phyloP scores from a whole-genome alignment of 2,888 invertebrate species.

The Brachynemurus nebulosus region DNA sequence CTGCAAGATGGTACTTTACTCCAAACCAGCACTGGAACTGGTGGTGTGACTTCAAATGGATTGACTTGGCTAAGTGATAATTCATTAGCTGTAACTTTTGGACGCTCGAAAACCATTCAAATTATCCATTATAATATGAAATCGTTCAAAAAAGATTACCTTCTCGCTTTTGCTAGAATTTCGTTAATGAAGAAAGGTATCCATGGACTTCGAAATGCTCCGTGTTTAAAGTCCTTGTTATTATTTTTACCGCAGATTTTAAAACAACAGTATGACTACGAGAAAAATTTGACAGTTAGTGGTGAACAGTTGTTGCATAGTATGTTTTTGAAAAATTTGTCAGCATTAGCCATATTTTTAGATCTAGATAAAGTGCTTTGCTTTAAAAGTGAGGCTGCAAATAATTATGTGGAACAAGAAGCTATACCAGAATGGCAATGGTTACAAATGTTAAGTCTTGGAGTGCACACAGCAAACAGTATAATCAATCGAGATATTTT shows the following conservation, averaged over 20 bases:
- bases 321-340: constrained; percentile 40
- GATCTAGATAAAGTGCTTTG: constrained; percentile 39
- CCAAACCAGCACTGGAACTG: constrained; percentile 37
- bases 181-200: constrained; percentile 37
- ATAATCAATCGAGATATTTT: constrained; percentile 35
- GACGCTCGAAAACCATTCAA: constrained; percentile 37
- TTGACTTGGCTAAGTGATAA: constrained; percentile 37
- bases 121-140: constrained; percentile 33
- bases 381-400: constrained; percentile 33
- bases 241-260: constrained; percentile 36
- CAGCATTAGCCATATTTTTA: constrained; percentile 38
- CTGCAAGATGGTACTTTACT: constrained; percentile 41
- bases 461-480: constrained; percentile 39
- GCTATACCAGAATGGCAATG: constrained; percentile 38
- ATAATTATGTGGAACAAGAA: constrained; percentile 28
- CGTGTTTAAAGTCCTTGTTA: constrained; percentile 36
- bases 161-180: constrained; percentile 36
- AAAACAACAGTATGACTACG: constrained; percentile 37
- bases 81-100: constrained; percentile 37
- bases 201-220: constrained; percentile 36
- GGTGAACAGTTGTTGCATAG: constrained; percentile 45
- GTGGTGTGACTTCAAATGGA: constrained; percentile 33
- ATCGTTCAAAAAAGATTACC: constrained; percentile 30
- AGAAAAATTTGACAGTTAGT: constrained; percentile 40
- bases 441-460: constrained; percentile 39